Percentiles rank a stretch among this genome's conserved stretches.
Conservation (phyloP, 1,140 invertebrate genomes). For the Ditylenchus dipsaci region DNA sequence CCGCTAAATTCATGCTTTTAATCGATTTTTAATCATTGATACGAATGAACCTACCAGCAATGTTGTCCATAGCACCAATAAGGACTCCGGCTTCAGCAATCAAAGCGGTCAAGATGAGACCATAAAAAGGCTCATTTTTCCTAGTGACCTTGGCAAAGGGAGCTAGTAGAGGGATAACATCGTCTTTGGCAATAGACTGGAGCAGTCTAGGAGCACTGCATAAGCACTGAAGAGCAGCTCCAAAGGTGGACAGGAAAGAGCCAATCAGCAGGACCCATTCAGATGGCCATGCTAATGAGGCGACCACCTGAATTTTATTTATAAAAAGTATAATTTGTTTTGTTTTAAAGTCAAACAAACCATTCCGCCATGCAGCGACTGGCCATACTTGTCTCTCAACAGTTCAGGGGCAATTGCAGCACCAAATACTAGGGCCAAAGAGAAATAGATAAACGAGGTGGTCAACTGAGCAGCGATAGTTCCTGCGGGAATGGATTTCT, state of each 20-base stretch:
- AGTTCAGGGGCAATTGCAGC: constrained; percentile 45
- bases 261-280: constrained; percentile 95
- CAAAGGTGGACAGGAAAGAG: constrained; percentile 91
- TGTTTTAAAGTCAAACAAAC: background rate
- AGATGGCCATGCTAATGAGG: constrained; percentile 63
- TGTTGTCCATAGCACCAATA: constrained; percentile 55
- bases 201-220: constrained; percentile 39
- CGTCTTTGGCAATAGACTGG: constrained; percentile 59
- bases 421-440: constrained; percentile 54
- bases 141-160: constrained; percentile 85
- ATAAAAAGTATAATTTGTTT: background rate
- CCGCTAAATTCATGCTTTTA: too few relatives aligned
- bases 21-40: too few relatives aligned
- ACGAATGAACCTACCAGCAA: constrained; percentile 38
- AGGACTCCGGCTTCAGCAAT: constrained; percentile 67
- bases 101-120: constrained; percentile 78
- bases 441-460: constrained; percentile 80
- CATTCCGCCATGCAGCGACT: constrained; percentile 51
- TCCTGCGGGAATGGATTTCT: constrained; percentile 90
- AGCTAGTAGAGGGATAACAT: constrained; percentile 85
- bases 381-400: constrained; percentile 54
- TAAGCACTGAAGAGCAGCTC: constrained; percentile 91
- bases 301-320: constrained; percentile 32
- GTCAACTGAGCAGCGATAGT: constrained; percentile 92
- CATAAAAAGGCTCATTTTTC: constrained; percentile 81